Base-by-base conservation (phyloP, 1,140 invertebrate genomes). In the Eciton burchellii region DNA sequence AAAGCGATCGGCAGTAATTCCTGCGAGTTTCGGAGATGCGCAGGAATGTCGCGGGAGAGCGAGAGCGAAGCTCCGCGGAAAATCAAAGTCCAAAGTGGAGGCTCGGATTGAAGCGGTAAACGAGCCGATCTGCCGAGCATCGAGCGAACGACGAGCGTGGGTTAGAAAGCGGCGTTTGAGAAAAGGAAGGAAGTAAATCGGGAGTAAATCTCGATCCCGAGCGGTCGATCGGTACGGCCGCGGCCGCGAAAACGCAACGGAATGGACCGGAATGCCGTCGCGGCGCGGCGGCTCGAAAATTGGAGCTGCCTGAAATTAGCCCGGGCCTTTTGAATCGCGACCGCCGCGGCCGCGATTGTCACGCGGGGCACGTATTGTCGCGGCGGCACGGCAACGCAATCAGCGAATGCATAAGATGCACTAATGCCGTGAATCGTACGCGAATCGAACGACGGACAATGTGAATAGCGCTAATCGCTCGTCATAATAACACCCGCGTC, bases 401-500 rank as follows among this genome's bases (percentile, higher is more conserved):
- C 85, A 72, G 68, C 59, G 71, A 87, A 84, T 82, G 83, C 83
- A 79, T 84, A 88, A 87, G 86, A 77, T n/a, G n/a, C 74, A 65
- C 85, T 57, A 87, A 76, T 82, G 59, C 41, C 3, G 47, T 79
- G 63, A 62, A 47, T 81, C 65, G 82, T 47, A 60, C 65, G 82
- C 54, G 41, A 41, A n/a, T n/a, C 56, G 59, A 19, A 73, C 52
- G 82, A 83, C 70, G 21, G 59, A 72, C 77, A 65, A 82, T 66
- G 54, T 72, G 77, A 71, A 73, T 83, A 82, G 59, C 56, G 66
- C 77, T 82, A 84, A 81, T 82, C 82, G 66, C 76, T 88, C 85
- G 72, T 84, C 71, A 79, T 74, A 88, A 88, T 88, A 88, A 88
- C 83, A 87, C 68, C 81, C 77, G 73, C 82, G 86, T 88, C 85